Conservation (phyloP, 2,113 vertebrate species). For the Thamnophis sirtalis region DNA sequence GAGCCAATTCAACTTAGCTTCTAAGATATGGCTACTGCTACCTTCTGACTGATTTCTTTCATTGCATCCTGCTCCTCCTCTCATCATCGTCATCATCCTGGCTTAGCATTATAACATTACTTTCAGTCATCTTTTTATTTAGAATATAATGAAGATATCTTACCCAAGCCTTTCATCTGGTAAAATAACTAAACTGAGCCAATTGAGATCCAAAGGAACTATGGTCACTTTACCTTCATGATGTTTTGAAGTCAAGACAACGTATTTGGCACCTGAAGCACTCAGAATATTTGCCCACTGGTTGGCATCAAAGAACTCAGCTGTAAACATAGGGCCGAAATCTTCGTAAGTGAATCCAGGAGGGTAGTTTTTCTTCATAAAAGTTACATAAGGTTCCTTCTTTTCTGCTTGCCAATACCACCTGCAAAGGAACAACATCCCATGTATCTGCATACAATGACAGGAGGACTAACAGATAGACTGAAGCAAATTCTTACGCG, state of each 20-base stretch:
- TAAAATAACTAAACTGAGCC: slow-evolving; percentile 10
- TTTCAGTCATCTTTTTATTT: background rate
- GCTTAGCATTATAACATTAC: background rate
- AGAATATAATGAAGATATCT: background rate
- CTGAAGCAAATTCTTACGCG: background rate
- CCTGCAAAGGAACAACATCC: slow-evolving; percentile 67
- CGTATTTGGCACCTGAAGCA: slow-evolving; percentile 89
- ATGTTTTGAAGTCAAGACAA: slow-evolving; percentile 96
- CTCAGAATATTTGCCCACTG: slow-evolving; percentile 85
- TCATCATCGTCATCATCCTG: background rate
- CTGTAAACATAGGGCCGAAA: slow-evolving; percentile 85
- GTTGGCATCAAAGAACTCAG: slow-evolving; percentile 85
- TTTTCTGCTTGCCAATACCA: slow-evolving; percentile 86
- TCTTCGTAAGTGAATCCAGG: slow-evolving; percentile 86
- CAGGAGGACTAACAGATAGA: background rate
- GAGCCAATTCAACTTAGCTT: background rate
- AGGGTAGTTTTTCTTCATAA: slow-evolving; percentile 88
- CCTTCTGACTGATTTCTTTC: background rate
- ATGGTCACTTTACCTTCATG: slow-evolving; percentile 83
- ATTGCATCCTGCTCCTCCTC: background rate
- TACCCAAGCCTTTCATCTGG: background rate
- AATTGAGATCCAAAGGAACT: background rate
- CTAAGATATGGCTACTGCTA: background rate
- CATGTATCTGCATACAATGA: background rate
- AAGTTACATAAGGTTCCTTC: slow-evolving; percentile 74